Conservation (phyloP, 2,113 vertebrate genomes). For the Zapornia atra region DNA sequence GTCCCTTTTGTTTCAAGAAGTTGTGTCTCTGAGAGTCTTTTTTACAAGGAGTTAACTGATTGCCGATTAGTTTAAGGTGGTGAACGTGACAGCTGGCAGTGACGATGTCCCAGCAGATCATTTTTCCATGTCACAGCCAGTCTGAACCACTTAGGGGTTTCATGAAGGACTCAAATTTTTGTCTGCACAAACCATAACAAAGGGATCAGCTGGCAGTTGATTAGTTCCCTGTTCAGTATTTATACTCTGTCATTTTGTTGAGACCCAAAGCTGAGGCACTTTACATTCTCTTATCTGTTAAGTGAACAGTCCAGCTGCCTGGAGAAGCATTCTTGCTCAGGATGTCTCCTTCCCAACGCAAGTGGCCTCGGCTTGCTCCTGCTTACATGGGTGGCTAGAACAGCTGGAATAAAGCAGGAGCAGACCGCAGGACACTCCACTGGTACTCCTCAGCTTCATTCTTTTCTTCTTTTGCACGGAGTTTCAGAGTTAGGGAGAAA, state of each 20-base stretch:
- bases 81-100: background rate
- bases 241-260: background rate
- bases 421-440: background rate
- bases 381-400: background rate
- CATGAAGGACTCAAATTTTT: background rate
- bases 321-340: background rate
- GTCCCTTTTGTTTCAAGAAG: slow-evolving; percentile 2
- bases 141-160: background rate
- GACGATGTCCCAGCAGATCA: slow-evolving; percentile 25
- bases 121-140: background rate
- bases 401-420: background rate
- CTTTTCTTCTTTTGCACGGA: background rate
- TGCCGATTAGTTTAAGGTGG: background rate
- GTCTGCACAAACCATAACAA: background rate
- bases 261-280: background rate
- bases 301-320: background rate
- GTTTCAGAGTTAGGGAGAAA: background rate
- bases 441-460: background rate
- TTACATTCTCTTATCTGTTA: background rate
- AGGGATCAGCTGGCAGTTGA: slow-evolving; percentile 29
- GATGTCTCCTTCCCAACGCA: background rate
- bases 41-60: slow-evolving; percentile 33
- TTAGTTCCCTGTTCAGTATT: background rate
- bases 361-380: background rate
- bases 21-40: background rate